These are phyloP conservation scores for Pseudomugil gertrudae DNA, from an alignment of 2,797 vertebrate species.

Conservation along the genomic window DNA sequence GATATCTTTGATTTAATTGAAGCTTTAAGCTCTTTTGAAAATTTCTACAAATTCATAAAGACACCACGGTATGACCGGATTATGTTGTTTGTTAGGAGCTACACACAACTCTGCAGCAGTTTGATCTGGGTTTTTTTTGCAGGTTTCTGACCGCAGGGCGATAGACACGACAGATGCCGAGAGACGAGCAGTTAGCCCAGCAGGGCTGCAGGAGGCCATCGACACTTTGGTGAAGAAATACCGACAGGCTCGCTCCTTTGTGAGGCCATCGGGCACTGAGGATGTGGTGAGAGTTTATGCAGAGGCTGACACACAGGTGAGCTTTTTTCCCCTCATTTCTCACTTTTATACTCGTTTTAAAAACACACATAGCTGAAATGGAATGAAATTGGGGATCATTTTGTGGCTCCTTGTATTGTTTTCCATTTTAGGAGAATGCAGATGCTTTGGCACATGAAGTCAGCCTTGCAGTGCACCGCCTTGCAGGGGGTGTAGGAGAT, in stretches of 20 bases:
- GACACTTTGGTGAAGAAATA: constrained; percentile 86
- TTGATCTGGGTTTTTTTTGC: background rate
- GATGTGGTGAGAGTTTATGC: constrained; percentile 92
- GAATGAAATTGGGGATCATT: background rate
- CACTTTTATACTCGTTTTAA: background rate
- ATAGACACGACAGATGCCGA: constrained; percentile 93
- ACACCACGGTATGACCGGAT: background rate
- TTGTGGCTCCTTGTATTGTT: background rate
- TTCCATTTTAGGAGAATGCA: constrained; percentile 84
- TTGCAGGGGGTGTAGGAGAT: constrained; percentile 89
- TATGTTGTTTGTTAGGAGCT: background rate
- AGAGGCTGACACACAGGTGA: constrained; percentile 93
- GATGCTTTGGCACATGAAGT: constrained; percentile 91
- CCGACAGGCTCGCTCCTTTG: constrained; percentile 86
- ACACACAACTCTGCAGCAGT: background rate
- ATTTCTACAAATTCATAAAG: background rate
- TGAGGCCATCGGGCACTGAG: constrained; percentile 94
- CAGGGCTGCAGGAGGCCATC: constrained; percentile 89
- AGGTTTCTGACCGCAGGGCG: constrained; percentile 90
- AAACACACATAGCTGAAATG: background rate
- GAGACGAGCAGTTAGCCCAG: constrained; percentile 83
- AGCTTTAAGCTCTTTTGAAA: background rate
- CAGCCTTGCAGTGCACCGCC: constrained; percentile 87
- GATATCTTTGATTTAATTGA: background rate
- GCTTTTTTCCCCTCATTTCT: constrained; percentile 9